A percentile compares a stretch with the other conserved stretches of the same genome.
phyloP scores from a whole-genome alignment of 2,888 invertebrate genomes.

The Bimastos eiseni region DNA sequence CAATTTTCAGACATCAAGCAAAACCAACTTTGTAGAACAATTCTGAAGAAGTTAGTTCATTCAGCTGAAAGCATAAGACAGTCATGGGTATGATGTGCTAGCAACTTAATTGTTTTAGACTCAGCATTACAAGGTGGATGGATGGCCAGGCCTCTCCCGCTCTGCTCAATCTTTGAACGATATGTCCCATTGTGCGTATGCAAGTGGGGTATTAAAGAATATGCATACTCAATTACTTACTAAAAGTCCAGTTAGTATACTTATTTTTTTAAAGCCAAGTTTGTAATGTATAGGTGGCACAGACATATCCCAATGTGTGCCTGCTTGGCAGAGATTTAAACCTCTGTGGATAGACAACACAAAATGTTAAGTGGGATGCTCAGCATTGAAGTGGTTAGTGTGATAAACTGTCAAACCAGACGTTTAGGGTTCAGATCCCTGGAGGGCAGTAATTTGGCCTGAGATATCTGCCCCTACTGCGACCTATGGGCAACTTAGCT shows the following conservation, averaged over 20 bases:
- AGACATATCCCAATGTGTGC: neutral
- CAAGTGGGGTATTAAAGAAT: no score
- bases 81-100: no score
- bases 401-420: no score
- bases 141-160: neutral
- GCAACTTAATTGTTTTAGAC: neutral
- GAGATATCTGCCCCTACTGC: no score
- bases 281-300: neutral
- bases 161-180: no score
- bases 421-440: no score
- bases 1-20: neutral
- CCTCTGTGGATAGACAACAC: neutral
- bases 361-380: neutral
- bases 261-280: neutral
- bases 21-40: no score
- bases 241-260: neutral
- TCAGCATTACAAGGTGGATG: neutral
- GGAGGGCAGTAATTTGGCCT: no score
- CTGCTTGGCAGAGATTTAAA: neutral
- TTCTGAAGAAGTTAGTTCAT: no score
- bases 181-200: no score
- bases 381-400: neutral
- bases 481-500: no score
- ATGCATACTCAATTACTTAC: no score
- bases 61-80: neutral